Evolutionary conservation across 1,140 invertebrate genomes (phyloP), one percentile per base, ranked within the genome.

Genomic region (Drosophila pectinifera): DNA sequence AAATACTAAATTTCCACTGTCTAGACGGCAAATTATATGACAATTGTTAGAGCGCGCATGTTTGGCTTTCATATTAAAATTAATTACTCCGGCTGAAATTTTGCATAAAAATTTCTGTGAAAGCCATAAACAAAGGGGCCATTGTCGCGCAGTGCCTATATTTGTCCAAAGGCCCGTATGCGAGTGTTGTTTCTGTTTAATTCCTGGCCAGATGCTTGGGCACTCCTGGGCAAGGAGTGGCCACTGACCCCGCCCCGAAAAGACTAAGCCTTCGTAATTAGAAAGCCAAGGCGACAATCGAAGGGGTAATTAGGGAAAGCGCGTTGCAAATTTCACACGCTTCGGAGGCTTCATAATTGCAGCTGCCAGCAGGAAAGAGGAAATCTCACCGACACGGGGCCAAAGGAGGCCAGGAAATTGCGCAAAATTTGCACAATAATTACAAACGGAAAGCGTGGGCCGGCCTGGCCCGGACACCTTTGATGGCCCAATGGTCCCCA

Each of bases 1-100:
- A 91, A 91, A 91, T 91, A 91, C 90, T 91, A 91, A 91, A 91
- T 91, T 91, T 91, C 67, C 80, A 83, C 83, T 80, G 90, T 91
- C 90, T 91, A 91, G 90, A 91, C 90, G 86, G 90, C 80, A 91
- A 91, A 91, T 91, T 91, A 91, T 91, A 91, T 91, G 90, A 91
- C 90, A 91, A 91, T 91, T 91, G 90, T 91, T 80, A 74, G 80
- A 73, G 85, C 51, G 73, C 58, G 73, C 73, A 80, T 89, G 84
- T 89, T 89, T 89, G 77, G 78, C 85, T 90, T 89, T 89, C 85
- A 89, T 89, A 89, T 89, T 89, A 89, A 89, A 89, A 89, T 89
- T 89, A 89, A 89, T 89, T 89, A 89, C 84, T 89, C 76, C 38
- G 70, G 49, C 65, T 72, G 77, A 55, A 65, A 48, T 74, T 89